A percentile compares a stretch with the other conserved stretches of the same genome.
Conservation (phyloP, 2,888 invertebrate species). For the Tillus elongatus region DNA sequence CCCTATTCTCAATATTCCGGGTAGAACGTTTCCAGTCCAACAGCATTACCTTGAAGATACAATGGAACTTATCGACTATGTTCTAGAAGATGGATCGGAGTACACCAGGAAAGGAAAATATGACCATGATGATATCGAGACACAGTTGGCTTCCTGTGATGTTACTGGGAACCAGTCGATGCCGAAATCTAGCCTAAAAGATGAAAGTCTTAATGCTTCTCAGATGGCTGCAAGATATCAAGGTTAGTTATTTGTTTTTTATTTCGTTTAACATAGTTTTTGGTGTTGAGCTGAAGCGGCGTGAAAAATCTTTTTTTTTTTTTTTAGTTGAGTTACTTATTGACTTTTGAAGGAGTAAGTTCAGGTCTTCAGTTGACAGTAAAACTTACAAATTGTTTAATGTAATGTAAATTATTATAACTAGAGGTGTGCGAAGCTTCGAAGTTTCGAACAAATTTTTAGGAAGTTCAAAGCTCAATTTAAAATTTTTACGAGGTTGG, state of each 20-base stretch:
- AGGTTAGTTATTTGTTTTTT: conserved; percentile 37
- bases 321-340: too few relatives aligned
- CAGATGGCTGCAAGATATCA: conserved; percentile 61
- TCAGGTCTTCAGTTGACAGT: too few relatives aligned
- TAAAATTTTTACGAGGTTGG: too few relatives aligned
- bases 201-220: conserved; percentile 60
- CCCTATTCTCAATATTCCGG: conserved; percentile 74
- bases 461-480: too few relatives aligned
- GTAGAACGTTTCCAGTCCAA: conserved; percentile 75
- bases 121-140: conserved; percentile 48
- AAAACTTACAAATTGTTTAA: too few relatives aligned
- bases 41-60: conserved; percentile 76
- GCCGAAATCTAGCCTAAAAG: conserved; percentile 53
- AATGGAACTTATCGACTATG: conserved; percentile 54
- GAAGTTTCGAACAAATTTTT: too few relatives aligned
- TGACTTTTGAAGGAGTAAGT: too few relatives aligned
- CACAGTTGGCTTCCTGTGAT: conserved; percentile 57
- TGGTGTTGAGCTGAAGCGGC: too few relatives aligned
- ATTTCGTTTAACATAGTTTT: too few relatives aligned
- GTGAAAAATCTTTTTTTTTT: too few relatives aligned
- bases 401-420: too few relatives aligned
- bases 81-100: conserved; percentile 53
- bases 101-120: conserved; percentile 52
- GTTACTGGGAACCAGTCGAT: conserved; percentile 46
- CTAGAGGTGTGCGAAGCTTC: too few relatives aligned